phyloP scores from a whole-genome alignment of 2,797 vertebrate species.

The Enteromius treurensis region DNA sequence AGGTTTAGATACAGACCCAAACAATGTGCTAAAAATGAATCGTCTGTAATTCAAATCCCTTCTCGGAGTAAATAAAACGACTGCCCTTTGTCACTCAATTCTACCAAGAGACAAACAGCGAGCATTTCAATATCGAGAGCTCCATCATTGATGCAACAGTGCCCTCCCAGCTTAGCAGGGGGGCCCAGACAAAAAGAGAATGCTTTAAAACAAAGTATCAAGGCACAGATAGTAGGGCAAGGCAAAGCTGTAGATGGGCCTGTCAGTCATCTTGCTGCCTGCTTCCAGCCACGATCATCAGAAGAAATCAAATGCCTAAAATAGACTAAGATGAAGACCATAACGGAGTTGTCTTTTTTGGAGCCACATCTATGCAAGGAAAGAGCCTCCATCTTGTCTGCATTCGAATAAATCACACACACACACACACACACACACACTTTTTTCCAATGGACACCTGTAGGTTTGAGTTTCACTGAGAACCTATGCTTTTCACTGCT shows the following conservation, averaged over 20 bases:
- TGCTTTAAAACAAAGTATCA: neutral
- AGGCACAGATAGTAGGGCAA: slow-evolving; percentile 63
- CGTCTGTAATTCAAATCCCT: neutral
- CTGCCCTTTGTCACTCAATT: neutral
- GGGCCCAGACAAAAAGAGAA: neutral
- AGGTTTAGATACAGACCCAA: neutral
- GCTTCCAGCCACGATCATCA: slow-evolving; percentile 67
- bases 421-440: slow-evolving; percentile 26
- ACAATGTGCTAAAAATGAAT: neutral
- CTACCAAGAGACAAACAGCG: slow-evolving; percentile 15
- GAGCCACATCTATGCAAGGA: slow-evolving; percentile 65
- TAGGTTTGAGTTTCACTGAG: slow-evolving; percentile 63
- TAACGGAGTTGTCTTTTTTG: slow-evolving; percentile 69
- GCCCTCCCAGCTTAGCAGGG: neutral
- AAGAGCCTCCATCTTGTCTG: slow-evolving; percentile 58
- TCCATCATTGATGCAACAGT: slow-evolving; percentile 12
- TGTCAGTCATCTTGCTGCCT: slow-evolving; percentile 71
- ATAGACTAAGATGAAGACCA: slow-evolving; percentile 62
- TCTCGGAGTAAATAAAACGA: neutral
- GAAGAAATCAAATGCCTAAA: slow-evolving; percentile 69
- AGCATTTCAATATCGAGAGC: slow-evolving; percentile 11
- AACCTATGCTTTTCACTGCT: slow-evolving; percentile 40
- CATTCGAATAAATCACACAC: slow-evolving; percentile 21
- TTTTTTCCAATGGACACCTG: slow-evolving; percentile 63
- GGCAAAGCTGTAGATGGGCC: slow-evolving; percentile 68